Evolutionary conservation across 2,888 invertebrate species (phyloP).

Genomic region (Aphidoletes aphidimyza): DNA sequence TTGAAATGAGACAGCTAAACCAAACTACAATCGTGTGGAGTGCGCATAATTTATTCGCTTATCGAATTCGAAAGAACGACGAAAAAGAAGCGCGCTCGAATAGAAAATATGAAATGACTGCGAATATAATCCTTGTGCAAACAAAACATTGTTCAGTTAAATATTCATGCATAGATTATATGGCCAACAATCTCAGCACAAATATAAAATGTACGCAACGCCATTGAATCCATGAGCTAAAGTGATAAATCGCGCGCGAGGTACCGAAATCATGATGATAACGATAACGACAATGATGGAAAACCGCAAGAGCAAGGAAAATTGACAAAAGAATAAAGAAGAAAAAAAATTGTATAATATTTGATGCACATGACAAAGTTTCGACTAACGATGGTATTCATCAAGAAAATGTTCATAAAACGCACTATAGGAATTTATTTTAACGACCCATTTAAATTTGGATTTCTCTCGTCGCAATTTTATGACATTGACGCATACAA

Average conservation of each 20-base stretch:
- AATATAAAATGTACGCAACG: background rate
- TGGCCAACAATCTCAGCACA: background rate
- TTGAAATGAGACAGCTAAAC: background rate
- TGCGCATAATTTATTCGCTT: slow-evolving; percentile 22
- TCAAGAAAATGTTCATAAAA: slow-evolving; percentile 14
- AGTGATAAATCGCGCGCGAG: too few species aligned
- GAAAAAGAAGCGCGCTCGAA: background rate
- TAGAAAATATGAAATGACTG: background rate
- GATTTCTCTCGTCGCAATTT: background rate
- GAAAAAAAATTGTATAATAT: background rate
- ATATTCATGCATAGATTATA: slow-evolving; percentile 13
- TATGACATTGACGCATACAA: too few species aligned
- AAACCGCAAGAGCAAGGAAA: background rate
- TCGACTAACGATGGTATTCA: slow-evolving; percentile 17
- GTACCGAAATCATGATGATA: too few species aligned
- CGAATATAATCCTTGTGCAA: slow-evolving; percentile 16
- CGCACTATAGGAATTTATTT: background rate
- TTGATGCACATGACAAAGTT: background rate
- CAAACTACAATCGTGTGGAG: background rate
- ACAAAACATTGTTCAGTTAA: slow-evolving; percentile 19
- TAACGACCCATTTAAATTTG: slow-evolving; percentile 31
- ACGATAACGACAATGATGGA: background rate
- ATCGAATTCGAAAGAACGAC: background rate
- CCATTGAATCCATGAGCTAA: background rate
- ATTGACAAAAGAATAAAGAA: background rate